Percentiles rank a stretch among this genome's conserved stretches.
phyloP scores from a whole-genome alignment of 2,113 vertebrate species.

The Mastomys coucha region DNA sequence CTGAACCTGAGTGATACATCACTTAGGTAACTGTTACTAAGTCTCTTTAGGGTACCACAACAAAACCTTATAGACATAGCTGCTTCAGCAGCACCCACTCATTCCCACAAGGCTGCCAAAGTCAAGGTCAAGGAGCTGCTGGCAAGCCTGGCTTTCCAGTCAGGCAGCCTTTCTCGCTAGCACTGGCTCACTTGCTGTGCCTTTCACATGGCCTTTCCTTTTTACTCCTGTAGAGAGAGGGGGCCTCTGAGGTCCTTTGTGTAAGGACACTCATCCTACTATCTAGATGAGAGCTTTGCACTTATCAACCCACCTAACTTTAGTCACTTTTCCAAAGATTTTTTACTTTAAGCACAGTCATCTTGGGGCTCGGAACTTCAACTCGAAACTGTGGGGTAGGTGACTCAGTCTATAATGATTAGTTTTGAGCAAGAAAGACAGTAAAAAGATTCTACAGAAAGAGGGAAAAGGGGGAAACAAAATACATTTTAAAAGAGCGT shows the following conservation, averaged over 20 bases:
- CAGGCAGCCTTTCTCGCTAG: background rate
- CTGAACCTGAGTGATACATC: conserved; percentile 12
- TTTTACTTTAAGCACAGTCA: background rate
- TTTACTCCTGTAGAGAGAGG: background rate
- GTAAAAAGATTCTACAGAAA: background rate
- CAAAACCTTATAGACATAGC: background rate
- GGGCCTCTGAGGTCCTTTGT: background rate
- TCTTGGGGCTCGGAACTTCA: background rate
- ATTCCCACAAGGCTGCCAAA: background rate
- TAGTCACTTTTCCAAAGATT: background rate
- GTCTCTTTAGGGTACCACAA: background rate
- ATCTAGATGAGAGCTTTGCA: background rate
- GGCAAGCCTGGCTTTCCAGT: background rate
- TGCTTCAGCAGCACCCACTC: background rate
- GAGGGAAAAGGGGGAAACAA: background rate
- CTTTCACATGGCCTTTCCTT: background rate
- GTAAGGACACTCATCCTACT: background rate
- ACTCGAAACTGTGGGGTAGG: background rate
- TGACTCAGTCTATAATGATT: background rate
- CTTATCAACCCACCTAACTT: background rate
- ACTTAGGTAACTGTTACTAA: background rate
- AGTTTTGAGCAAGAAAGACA: background rate
- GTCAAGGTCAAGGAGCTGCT: background rate
- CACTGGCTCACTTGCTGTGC: background rate
- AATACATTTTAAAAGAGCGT: background rate